These are phyloP conservation scores for Cuniculus paca DNA, from an alignment of 2,797 vertebrate species.

Conservation along the genomic window DNA sequence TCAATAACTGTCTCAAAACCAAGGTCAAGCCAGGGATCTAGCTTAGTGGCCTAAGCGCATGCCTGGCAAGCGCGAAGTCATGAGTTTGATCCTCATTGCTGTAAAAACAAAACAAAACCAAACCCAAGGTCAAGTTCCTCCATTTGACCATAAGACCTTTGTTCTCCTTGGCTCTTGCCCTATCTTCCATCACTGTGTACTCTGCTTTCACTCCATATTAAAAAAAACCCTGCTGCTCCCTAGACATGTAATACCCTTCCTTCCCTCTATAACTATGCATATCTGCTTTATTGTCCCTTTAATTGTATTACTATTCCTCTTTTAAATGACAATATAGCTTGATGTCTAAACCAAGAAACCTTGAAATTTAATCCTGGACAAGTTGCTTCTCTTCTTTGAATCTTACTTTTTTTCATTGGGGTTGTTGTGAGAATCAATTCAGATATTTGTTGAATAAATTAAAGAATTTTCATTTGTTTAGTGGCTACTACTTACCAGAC, in stretches of 20 bases:
- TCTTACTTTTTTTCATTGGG: neutral
- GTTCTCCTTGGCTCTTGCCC: neutral
- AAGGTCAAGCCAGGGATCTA: too few relatives aligned
- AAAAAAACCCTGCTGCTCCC: neutral
- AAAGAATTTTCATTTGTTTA: neutral
- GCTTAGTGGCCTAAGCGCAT: too few relatives aligned
- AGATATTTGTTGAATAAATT: constrained; percentile 10
- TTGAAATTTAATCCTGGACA: neutral
- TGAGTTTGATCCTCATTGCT: too few relatives aligned
- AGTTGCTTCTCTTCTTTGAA: neutral
- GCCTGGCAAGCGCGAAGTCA: too few relatives aligned
- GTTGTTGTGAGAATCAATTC: neutral
- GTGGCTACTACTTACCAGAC: neutral
- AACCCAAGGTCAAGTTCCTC: neutral
- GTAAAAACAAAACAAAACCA: too few relatives aligned
- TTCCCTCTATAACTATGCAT: neutral
- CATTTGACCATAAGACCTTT: neutral
- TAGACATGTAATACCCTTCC: neutral
- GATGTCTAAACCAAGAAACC: neutral
- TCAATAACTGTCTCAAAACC: too few relatives aligned
- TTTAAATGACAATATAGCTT: neutral
- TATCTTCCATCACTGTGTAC: neutral
- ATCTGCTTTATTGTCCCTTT: neutral
- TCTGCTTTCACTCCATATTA: neutral
- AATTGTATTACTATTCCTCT: neutral